These are phyloP conservation scores for Numenius phaeopus DNA, from an alignment of 2,797 vertebrate genomes.

Conservation along the genomic window DNA sequence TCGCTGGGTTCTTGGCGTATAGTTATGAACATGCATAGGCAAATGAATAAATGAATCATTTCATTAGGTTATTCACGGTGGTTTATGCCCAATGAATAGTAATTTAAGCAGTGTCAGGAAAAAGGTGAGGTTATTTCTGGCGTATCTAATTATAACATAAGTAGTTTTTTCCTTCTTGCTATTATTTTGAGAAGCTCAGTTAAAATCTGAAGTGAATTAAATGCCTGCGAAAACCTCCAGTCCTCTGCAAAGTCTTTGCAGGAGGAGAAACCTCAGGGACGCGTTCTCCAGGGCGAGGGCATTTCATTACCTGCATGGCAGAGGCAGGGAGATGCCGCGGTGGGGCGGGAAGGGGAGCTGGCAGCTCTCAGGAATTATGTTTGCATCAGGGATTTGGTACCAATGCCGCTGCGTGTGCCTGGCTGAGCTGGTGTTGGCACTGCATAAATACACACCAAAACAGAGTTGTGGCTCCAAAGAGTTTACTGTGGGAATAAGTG, in stretches of 20 bases:
- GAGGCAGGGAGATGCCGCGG: fast-evolving
- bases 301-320: background rate
- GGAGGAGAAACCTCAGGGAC: background rate
- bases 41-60: conserved; percentile 36
- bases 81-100: background rate
- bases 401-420: fast-evolving
- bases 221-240: background rate
- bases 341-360: background rate
- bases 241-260: background rate
- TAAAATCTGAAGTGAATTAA: background rate
- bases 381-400: background rate
- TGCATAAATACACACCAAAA: background rate
- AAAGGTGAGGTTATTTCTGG: background rate
- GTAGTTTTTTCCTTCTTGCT: background rate
- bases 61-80: conserved; percentile 18
- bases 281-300: fast-evolving
- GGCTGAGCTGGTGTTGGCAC: fast-evolving
- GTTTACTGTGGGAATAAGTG: background rate
- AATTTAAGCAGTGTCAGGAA: background rate
- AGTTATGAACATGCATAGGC: background rate
- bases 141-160: background rate
- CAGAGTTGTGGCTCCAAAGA: background rate
- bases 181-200: background rate
- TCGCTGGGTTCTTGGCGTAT: background rate
- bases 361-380: fast-evolving